Percentiles rank a stretch among this genome's conserved stretches.
phyloP scores from a whole-genome alignment of 2,113 vertebrate species.

The Phalacrocorax carbo region DNA sequence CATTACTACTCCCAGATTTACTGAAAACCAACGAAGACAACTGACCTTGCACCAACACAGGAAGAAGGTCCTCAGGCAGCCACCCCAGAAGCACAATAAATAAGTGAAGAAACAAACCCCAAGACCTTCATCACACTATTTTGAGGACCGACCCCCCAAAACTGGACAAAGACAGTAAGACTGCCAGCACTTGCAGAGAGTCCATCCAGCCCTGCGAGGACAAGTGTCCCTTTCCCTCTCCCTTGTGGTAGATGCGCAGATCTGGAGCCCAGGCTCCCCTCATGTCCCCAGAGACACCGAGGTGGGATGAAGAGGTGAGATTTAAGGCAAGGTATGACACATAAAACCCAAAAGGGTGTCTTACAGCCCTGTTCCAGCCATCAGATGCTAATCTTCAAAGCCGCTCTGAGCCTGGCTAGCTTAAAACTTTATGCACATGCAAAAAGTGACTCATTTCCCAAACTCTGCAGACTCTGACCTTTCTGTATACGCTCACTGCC shows the following conservation, averaged over 20 bases:
- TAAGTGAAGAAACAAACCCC: neutral
- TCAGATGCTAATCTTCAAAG: neutral
- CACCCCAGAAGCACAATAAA: neutral
- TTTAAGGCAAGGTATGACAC: neutral
- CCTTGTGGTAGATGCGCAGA: accelerated
- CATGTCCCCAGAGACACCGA: accelerated
- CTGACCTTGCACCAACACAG: neutral
- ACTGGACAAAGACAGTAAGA: neutral
- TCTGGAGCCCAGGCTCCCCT: neutral
- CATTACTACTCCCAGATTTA: neutral
- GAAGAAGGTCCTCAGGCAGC: neutral
- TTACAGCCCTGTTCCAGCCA: neutral
- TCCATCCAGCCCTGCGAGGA: neutral
- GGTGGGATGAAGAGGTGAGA: neutral
- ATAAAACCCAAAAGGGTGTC: neutral
- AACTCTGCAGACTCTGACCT: conserved; percentile 53
- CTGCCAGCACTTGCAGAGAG: neutral
- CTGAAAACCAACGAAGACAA: neutral
- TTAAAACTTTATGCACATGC: neutral
- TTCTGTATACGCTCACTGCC: neutral
- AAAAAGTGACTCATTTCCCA: conserved; percentile 62
- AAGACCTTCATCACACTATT: neutral
- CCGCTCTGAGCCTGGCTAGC: neutral
- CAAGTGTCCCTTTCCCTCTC: neutral
- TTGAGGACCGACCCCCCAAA: neutral